Evolutionary conservation across 2,797 vertebrate genomes (phyloP).

Genomic region (Botia almorhae): DNA sequence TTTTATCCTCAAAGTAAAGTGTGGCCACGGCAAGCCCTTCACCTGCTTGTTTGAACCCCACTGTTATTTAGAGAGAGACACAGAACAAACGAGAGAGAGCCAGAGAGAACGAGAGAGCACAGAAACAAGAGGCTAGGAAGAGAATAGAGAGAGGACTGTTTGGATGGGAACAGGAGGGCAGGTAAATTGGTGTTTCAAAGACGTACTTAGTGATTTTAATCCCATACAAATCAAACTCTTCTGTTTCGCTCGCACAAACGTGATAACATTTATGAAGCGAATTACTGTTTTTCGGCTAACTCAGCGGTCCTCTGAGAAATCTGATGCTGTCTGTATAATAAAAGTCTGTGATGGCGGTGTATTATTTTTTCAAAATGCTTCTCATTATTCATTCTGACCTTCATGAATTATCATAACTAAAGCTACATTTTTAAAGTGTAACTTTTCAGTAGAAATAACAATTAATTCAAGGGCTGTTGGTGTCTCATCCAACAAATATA

Average conservation of each 20-base stretch:
- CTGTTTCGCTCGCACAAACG: not conserved
- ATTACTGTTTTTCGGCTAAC: not conserved
- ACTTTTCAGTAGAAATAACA: not conserved
- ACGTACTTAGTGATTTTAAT: not conserved
- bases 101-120: not conserved
- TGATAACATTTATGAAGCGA: too few relatives aligned
- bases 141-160: not conserved
- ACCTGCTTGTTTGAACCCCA: not conserved
- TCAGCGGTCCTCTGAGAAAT: too few relatives aligned
- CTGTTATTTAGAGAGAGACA: not conserved
- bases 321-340: not conserved
- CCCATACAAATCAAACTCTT: not conserved
- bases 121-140: not conserved
- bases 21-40: conserved; percentile 1
- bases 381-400: not conserved
- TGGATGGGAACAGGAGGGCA: not conserved
- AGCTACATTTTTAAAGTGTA: not conserved
- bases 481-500: too few relatives aligned
- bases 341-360: not conserved
- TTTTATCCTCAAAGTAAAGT: not conserved
- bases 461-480: too few relatives aligned
- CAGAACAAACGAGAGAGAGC: not conserved
- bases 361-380: not conserved
- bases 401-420: not conserved
- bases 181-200: not conserved